Base-by-base conservation (phyloP, 2,797 vertebrate genomes). In the Sebastes nivosus region DNA sequence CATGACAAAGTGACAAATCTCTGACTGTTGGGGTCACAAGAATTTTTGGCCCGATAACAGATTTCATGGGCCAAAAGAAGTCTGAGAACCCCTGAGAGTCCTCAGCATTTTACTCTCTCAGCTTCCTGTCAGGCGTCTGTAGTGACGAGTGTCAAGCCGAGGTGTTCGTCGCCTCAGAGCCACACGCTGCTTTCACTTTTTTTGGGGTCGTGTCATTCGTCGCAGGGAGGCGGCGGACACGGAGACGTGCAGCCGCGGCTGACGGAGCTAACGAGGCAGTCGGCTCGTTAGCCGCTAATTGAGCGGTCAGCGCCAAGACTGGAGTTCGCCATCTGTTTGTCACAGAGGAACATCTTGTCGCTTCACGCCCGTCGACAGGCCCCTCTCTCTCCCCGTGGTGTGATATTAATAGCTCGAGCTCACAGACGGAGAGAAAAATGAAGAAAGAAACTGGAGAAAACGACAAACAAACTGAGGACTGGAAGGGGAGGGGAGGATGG, bases 301-400 rank as follows among this genome's bases (percentile, higher is more conserved):
- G 95, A 95, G 94, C 91, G 92, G 92, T 94, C 93, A 91, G 88
- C 85, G 94, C 94, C 95, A 96, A 96, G 94, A 93, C 93, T 90
- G 92, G 91, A 94, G 94, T 91, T 87, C 73, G 93, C 96, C 95
- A 96, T 96, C 96, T 96, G 96, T 94, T 96, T 94, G 94, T 95
- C 94, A 92, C 87, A 87, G 94, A 92, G 91, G 95, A 96, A 95
- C 96, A 96, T 96, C 95, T 96, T 95, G 94, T 96, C 88, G 88
- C 93, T 94, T 93, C 88, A 69, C 87, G 93, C 93, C 89, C 72
- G 88, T 78, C 92, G 80, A 85, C 81, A 75, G 89, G 92, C 91
- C 93, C 70, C 88, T 85, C 88, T 75, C 75, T 65, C 74, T 70
- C 71, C 80, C 67, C 2, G 42, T 83, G 83, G 83, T 93, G 94